A percentile compares a stretch with the other conserved stretches of the same genome.
phyloP scores from a whole-genome alignment of 92 coral and sea anemone species.

The Porites divaricata region DNA sequence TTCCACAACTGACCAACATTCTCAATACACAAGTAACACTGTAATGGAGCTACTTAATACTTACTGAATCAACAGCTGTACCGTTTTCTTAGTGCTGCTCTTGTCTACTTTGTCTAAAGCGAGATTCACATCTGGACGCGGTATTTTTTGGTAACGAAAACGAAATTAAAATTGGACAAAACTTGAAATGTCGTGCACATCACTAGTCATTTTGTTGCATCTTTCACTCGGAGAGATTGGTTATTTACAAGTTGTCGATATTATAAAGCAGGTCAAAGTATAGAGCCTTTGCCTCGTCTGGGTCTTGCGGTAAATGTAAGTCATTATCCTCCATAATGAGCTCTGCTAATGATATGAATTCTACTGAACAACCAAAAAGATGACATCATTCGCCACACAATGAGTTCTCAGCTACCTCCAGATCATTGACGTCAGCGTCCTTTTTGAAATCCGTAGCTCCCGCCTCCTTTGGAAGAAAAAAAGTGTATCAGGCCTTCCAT shows the following conservation, averaged over 20 bases:
- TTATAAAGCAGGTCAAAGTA: conserved; percentile 9
- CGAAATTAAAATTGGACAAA: not conserved
- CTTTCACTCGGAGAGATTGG: not conserved
- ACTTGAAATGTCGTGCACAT: not conserved
- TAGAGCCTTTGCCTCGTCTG: conserved; percentile 17
- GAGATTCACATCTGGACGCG: not conserved
- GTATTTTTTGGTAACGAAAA: not conserved
- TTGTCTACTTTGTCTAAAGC: not conserved
- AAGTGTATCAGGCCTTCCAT: conserved; percentile 22
- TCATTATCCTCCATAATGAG: conserved; percentile 22
- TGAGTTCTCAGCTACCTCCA: not conserved
- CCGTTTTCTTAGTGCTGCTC: not conserved
- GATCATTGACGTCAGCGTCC: not conserved
- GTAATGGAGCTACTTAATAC: not conserved
- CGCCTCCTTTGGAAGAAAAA: conserved; percentile 10
- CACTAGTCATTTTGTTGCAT: not conserved
- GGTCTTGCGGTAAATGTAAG: conserved; percentile 20
- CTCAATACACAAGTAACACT: not conserved
- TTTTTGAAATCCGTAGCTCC: not conserved
- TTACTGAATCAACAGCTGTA: not conserved
- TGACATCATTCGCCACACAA: not conserved
- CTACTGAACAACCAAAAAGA: conserved; percentile 6
- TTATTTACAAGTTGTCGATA: conserved; percentile 1
- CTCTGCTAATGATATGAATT: conserved; percentile 16
- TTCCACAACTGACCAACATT: not conserved